Percentiles rank a stretch among this genome's conserved stretches.
phyloP scores from a whole-genome alignment of 1,140 invertebrate species.

The Orchesella cincta region DNA sequence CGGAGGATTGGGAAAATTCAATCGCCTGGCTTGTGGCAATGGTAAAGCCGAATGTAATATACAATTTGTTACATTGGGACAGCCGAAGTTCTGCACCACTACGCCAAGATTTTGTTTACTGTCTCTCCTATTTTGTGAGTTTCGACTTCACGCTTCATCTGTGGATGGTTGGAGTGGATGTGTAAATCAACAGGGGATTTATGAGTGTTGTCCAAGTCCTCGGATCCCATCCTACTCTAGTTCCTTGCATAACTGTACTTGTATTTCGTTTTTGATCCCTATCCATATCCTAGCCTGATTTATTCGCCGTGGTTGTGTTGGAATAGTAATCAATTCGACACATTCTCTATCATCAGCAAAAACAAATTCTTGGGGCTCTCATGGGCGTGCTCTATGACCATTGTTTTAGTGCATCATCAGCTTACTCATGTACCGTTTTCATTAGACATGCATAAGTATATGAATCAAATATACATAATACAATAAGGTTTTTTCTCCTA shows the following conservation, averaged over 20 bases:
- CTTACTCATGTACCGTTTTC: not conserved
- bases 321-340: not conserved
- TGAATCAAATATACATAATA: no score
- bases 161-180: not conserved
- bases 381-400: constrained; percentile 25
- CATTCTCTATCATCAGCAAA: not conserved
- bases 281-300: not conserved
- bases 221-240: not conserved
- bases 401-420: not conserved
- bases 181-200: not conserved
- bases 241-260: not conserved
- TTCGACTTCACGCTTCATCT: not conserved
- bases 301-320: not conserved
- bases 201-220: not conserved
- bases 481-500: no score
- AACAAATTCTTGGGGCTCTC: not conserved
- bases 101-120: not conserved
- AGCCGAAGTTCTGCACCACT: not conserved
- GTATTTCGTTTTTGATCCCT: not conserved
- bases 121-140: not conserved
- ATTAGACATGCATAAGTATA: no score
- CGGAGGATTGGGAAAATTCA: constrained; percentile 21
- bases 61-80: not conserved
- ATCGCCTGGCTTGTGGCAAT: constrained; percentile 2
- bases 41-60: not conserved